Percentiles rank a stretch among this genome's conserved stretches.
phyloP scores from a whole-genome alignment of 37 sponge, comb jelly and placozoan genomes.

The Hexactinellida sp. region DNA sequence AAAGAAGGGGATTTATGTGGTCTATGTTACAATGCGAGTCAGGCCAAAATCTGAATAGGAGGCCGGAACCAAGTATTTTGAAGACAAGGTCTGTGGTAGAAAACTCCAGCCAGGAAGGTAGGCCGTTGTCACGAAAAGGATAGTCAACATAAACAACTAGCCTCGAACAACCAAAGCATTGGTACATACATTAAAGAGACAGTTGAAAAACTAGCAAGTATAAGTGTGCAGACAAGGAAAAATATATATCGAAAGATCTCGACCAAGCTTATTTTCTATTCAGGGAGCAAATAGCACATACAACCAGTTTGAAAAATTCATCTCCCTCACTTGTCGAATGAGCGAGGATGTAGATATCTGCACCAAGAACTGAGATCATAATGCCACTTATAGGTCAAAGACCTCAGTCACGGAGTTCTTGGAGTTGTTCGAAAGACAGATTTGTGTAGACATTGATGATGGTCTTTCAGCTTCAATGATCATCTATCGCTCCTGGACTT shows the following conservation, averaged over 20 bases:
- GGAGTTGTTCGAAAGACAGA: neutral
- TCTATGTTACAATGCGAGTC: no score
- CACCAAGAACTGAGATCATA: neutral
- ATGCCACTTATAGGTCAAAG: neutral
- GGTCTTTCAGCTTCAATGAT: neutral
- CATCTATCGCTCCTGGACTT: neutral
- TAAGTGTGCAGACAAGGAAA: neutral
- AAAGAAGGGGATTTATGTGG: no score
- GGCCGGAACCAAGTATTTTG: no score
- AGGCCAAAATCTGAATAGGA: no score
- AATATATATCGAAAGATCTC: neutral
- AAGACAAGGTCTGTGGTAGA: no score
- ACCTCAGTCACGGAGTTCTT: neutral
- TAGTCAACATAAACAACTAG: neutral
- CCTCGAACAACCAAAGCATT: neutral
- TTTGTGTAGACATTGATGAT: neutral
- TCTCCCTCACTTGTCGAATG: neutral
- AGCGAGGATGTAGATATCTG: neutral
- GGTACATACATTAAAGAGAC: neutral
- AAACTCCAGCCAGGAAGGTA: no score
- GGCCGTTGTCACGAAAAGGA: no score
- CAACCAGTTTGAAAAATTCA: neutral
- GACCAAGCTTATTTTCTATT: neutral
- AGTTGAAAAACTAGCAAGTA: neutral
- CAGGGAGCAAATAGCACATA: neutral